Conservation (phyloP, 2,113 vertebrate genomes). For the Onychostoma macrolepis region DNA sequence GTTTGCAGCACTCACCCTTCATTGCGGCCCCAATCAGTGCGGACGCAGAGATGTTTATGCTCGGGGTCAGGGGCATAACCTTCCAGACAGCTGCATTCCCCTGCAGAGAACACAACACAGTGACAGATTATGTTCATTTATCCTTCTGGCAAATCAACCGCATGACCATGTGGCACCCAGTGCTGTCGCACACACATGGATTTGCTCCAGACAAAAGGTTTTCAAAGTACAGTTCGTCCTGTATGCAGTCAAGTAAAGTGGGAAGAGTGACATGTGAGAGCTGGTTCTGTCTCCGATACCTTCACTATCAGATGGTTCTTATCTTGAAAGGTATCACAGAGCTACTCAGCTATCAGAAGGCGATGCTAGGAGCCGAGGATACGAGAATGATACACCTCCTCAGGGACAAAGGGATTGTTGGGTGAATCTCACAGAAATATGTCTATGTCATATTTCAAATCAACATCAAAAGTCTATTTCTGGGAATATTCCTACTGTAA, state of each 20-base stretch:
- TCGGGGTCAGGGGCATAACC: constrained; percentile 90
- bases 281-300: not conserved
- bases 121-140: constrained; percentile 57
- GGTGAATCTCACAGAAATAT: not conserved
- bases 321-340: not conserved
- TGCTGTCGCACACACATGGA: not conserved
- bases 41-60: constrained; percentile 91
- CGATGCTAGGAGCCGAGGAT: not conserved
- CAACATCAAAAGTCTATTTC: not conserved
- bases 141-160: constrained; percentile 42
- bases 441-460: not conserved
- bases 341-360: not conserved
- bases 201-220: constrained; percentile 48
- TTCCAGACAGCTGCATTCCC: constrained; percentile 96
- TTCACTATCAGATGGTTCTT: not conserved
- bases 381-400: not conserved
- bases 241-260: not conserved
- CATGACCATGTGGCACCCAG: constrained; percentile 52
- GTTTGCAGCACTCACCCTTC: constrained; percentile 85
- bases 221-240: not conserved
- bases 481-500: not conserved
- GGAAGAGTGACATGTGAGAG: not conserved
- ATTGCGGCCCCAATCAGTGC: constrained; percentile 96
- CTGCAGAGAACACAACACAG: constrained; percentile 70
- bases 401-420: not conserved